Evolutionary conservation across 2,797 vertebrate species (phyloP).

Genomic region (Mormyrus hasselquistii): DNA sequence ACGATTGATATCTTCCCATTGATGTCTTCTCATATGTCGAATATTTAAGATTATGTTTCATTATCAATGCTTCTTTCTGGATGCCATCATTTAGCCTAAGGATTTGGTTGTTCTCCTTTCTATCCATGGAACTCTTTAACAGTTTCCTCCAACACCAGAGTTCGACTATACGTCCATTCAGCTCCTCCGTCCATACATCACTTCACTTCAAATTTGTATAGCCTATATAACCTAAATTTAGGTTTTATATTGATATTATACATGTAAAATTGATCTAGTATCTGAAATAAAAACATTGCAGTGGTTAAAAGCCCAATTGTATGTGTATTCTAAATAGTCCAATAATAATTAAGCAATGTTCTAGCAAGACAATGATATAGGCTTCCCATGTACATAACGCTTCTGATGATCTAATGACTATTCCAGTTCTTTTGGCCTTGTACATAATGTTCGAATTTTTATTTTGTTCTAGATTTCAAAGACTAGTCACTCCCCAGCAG

Average conservation of each 20-base stretch:
- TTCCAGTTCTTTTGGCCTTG: not conserved
- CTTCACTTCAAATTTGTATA: not conserved
- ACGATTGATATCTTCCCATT: not conserved
- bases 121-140: not conserved
- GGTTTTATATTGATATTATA: not conserved
- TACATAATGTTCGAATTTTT: not conserved
- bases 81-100: not conserved
- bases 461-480: not conserved
- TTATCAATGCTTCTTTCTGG: not conserved
- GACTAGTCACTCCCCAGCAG: slow-evolving; percentile 11
- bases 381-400: not conserved
- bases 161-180: not conserved
- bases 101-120: not conserved
- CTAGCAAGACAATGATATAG: not conserved
- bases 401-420: not conserved
- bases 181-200: not conserved
- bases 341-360: not conserved
- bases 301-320: not conserved
- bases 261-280: not conserved
- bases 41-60: not conserved
- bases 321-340: not conserved
- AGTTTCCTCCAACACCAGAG: not conserved
- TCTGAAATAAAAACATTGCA: not conserved
- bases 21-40: not conserved
- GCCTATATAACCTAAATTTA: not conserved